These are phyloP conservation scores for Equus quagga DNA, from an alignment of 2,113 vertebrate genomes.

Conservation along the genomic window DNA sequence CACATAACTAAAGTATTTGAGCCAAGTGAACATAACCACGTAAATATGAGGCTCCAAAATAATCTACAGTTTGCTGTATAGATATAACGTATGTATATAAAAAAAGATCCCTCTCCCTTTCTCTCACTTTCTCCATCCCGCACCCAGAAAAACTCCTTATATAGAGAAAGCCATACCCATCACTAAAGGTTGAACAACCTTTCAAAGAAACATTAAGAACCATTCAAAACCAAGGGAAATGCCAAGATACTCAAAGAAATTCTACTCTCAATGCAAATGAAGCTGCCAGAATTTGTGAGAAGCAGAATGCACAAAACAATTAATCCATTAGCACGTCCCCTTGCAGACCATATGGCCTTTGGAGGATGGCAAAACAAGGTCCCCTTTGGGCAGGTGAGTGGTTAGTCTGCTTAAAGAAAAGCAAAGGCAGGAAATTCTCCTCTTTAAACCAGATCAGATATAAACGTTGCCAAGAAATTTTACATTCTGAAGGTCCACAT, in stretches of 20 bases:
- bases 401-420: not conserved
- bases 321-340: conserved; percentile 50
- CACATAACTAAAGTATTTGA: not conserved
- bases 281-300: conserved; percentile 4
- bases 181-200: not conserved
- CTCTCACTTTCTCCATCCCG: not conserved
- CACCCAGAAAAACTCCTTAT: not conserved
- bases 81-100: not conserved
- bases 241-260: not conserved
- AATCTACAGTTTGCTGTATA: not conserved
- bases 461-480: not conserved
- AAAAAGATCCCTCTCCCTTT: not conserved
- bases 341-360: not conserved
- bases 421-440: not conserved
- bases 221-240: conserved; percentile 59
- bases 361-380: not conserved
- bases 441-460: not conserved
- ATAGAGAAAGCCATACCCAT: conserved; percentile 41
- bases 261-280: conserved; percentile 42
- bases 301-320: conserved; percentile 71
- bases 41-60: conserved; percentile 11
- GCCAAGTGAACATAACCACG: not conserved
- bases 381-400: not conserved
- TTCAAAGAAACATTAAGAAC: conserved; percentile 37
- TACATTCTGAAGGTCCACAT: not conserved